Percentiles rank a stretch among this genome's conserved stretches.
These are phyloP conservation scores for Suncus etruscus DNA, from an alignment of 2,113 vertebrate species.

Conservation along the genomic window DNA sequence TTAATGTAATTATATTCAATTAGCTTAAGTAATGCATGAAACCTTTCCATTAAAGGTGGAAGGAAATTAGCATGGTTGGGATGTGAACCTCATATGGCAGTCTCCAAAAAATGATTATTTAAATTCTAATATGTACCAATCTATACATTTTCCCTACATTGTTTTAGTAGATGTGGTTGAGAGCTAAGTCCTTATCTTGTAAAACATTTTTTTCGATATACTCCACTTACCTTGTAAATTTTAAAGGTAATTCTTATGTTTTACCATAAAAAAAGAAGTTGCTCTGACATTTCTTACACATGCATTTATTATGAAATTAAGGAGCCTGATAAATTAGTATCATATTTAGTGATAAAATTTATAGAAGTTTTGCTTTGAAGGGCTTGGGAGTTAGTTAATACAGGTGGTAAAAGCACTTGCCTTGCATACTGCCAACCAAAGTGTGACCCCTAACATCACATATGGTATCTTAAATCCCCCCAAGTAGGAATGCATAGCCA, in stretches of 20 bases:
- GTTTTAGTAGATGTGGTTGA: neutral
- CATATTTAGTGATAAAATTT: neutral
- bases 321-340: neutral
- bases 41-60: no score
- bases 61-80: no score
- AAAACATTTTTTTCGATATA: no score
- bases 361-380: constrained; percentile 13
- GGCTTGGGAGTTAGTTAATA: neutral
- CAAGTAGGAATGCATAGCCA: no score
- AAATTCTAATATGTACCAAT: neutral
- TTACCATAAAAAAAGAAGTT: neutral
- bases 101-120: neutral
- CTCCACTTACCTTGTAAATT: neutral
- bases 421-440: no score
- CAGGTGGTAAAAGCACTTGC: no score
- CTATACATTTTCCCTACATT: neutral
- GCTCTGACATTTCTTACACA: neutral
- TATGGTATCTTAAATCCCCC: no score
- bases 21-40: no score
- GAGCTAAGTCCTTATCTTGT: neutral
- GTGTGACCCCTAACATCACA: no score
- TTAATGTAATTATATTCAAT: no score
- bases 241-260: constrained; percentile 17
- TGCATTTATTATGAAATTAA: constrained; percentile 13
- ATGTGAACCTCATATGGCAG: no score